Evolutionary conservation across 2,888 invertebrate species (phyloP).

Genomic region (Lasioglossum lativentre): DNA sequence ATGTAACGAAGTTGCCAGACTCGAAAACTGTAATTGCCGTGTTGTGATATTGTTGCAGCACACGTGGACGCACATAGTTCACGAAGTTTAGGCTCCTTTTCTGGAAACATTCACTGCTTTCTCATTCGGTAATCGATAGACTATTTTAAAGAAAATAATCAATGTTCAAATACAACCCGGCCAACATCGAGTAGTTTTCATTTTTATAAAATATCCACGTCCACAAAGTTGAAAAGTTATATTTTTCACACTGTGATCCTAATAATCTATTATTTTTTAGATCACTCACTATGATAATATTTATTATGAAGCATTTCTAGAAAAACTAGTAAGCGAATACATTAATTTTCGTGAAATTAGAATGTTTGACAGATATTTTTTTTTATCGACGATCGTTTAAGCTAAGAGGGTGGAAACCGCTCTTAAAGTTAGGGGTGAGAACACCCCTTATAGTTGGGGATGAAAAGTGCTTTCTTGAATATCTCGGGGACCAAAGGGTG

Average conservation of each 20-base stretch:
- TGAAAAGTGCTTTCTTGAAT: background rate
- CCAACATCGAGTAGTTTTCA: background rate
- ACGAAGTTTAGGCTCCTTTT: background rate
- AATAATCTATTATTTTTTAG: background rate
- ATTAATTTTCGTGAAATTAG: too few relatives aligned
- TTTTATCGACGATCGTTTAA: background rate
- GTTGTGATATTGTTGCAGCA: too few relatives aligned
- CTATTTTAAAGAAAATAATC: background rate
- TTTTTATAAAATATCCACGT: background rate
- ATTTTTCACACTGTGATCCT: too few relatives aligned
- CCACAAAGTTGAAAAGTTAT: background rate
- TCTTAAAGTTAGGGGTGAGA: background rate
- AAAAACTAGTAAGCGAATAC: too few relatives aligned
- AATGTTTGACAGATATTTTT: background rate
- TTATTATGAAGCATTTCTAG: background rate
- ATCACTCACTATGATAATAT: background rate
- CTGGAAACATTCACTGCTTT: background rate
- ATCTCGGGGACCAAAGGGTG: background rate
- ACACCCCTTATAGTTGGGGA: background rate
- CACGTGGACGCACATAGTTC: background rate
- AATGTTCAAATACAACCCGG: background rate
- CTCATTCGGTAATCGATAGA: background rate
- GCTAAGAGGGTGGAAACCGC: background rate
- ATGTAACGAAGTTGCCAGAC: background rate
- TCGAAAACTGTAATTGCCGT: too few relatives aligned